phyloP scores from a whole-genome alignment of 2,797 vertebrate genomes.

The Aphelocoma californica region DNA sequence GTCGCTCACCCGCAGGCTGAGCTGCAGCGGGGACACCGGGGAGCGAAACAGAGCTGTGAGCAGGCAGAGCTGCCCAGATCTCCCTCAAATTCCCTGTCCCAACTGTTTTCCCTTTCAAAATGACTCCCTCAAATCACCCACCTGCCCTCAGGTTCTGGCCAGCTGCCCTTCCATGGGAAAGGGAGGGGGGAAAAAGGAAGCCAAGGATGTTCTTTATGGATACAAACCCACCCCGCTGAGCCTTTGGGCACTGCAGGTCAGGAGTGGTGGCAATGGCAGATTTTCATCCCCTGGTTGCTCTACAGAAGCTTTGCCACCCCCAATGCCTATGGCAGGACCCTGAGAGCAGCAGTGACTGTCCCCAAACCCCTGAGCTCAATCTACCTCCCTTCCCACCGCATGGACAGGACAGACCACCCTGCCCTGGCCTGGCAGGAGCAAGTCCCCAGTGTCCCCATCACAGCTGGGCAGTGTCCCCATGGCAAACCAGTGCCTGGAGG shows the following conservation, averaged over 20 bases:
- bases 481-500: neutral
- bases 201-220: neutral
- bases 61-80: neutral
- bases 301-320: neutral
- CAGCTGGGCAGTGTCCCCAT: accelerated
- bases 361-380: neutral
- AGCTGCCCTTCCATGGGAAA: neutral
- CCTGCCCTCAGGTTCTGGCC: neutral
- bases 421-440: neutral
- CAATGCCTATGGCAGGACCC: neutral
- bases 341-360: accelerated
- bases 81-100: accelerated
- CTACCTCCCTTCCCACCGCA: accelerated
- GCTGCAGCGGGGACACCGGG: slow-evolving; percentile 70
- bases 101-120: neutral
- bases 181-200: neutral
- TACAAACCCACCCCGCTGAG: neutral
- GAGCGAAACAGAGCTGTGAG: neutral
- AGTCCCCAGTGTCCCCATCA: neutral
- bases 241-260: neutral
- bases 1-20: slow-evolving; percentile 89
- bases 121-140: accelerated
- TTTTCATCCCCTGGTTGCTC: neutral
- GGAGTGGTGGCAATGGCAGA: neutral
- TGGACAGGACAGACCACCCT: accelerated